A percentile compares a stretch with the other conserved stretches of the same genome.
phyloP scores from a whole-genome alignment of 2,888 invertebrate genomes.

The Athrips mouffetella region DNA sequence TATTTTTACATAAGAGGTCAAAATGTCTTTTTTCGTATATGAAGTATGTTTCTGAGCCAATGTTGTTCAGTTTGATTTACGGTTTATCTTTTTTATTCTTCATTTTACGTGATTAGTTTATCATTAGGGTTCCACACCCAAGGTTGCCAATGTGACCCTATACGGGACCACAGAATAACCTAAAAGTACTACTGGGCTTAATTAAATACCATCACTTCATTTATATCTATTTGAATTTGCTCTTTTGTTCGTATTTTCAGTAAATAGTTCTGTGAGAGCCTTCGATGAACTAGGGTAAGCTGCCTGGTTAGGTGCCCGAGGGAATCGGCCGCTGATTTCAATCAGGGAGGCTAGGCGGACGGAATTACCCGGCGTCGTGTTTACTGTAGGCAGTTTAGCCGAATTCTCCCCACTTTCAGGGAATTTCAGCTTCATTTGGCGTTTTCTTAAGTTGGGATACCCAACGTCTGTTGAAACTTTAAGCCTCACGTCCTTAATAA shows the following conservation, averaged over 20 bases:
- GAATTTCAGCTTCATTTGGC: background rate
- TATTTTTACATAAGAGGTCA: too few species aligned
- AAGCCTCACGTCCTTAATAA: background rate
- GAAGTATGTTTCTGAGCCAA: too few species aligned
- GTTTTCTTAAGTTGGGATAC: background rate
- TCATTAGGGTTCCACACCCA: too few species aligned
- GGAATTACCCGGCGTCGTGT: background rate
- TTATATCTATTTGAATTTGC: too few species aligned
- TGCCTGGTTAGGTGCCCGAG: constrained; percentile 5
- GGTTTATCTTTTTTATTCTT: too few species aligned
- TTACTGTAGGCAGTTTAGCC: background rate
- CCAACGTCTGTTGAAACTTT: background rate
- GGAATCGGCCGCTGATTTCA: constrained; percentile 9
- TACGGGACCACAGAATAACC: too few species aligned
- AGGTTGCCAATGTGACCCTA: too few species aligned
- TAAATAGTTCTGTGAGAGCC: background rate
- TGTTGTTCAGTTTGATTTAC: too few species aligned
- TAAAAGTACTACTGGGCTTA: too few species aligned
- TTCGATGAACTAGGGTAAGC: constrained; percentile 1
- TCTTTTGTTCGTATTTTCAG: background rate
- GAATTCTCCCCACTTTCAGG: background rate
- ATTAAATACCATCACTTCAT: too few species aligned
- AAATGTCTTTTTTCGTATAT: too few species aligned
- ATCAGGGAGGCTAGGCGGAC: background rate
- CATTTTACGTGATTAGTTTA: too few species aligned